phyloP scores from a whole-genome alignment of 2,113 vertebrate species.

The Colossoma macropomum region DNA sequence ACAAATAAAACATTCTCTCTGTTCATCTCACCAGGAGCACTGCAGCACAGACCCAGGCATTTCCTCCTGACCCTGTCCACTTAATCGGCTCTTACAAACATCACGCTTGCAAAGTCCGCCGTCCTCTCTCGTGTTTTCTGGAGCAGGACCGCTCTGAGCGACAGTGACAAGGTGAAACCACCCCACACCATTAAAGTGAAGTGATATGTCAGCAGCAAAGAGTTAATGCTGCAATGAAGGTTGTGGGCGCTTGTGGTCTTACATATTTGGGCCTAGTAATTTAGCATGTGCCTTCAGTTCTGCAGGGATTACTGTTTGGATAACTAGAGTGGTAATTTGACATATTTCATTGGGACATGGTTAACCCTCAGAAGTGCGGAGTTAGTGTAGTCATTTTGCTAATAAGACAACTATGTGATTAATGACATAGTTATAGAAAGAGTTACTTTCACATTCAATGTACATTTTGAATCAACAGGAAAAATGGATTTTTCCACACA shows the following conservation, averaged over 20 bases:
- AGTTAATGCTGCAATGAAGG: neutral
- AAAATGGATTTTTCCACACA: too few relatives aligned
- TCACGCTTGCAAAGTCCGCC: neutral
- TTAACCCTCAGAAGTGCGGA: too few relatives aligned
- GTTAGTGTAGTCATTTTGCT: too few relatives aligned
- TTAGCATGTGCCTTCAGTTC: too few relatives aligned
- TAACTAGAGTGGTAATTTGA: too few relatives aligned
- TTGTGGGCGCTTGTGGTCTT: neutral
- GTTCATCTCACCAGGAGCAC: conserved; percentile 41
- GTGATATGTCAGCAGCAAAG: conserved; percentile 12
- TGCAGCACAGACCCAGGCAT: conserved; percentile 48
- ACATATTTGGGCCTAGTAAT: too few relatives aligned
- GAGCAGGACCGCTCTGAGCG: neutral
- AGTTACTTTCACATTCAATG: too few relatives aligned
- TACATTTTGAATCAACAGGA: too few relatives aligned
- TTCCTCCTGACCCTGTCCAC: conserved; percentile 45
- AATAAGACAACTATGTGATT: too few relatives aligned
- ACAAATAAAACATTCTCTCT: conserved; percentile 59
- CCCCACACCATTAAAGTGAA: neutral
- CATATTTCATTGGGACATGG: too few relatives aligned
- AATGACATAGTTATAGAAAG: too few relatives aligned
- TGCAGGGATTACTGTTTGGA: too few relatives aligned
- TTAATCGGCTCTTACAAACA: conserved; percentile 22
- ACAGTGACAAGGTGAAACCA: conserved; percentile 4
- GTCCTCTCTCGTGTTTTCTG: neutral